Evolutionary conservation across 2,113 vertebrate genomes (phyloP), one percentile per base, ranked within the genome.

Genomic region (Peromyscus maniculatus): DNA sequence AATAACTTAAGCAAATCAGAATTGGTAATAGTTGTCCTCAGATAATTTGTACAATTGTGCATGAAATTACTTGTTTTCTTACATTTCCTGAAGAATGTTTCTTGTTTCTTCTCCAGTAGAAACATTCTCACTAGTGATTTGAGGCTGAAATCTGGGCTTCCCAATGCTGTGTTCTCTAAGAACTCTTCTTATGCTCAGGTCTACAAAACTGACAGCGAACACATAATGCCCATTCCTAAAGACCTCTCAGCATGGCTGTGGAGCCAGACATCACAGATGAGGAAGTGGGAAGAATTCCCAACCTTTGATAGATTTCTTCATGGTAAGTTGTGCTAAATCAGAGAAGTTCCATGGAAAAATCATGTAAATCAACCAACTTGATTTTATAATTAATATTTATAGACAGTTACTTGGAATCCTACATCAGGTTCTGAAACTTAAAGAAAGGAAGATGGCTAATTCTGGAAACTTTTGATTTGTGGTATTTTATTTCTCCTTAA

Each of bases 41-140:
- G 64, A 67, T 95, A 80, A 91, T 82, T 92, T 91, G 12, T 69
- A 72, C 77, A 92, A 46, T 67, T 94, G 67, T 74, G 52, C 86
- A 66, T 84, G 36, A 93, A 91, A 93, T 93, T 52, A 93, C 15
- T n/a, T 86, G 10, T 94, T 93, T 86, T 92, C 55, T 77, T 13
- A 77, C 55, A 82, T 11, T 78, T 72, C 8, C 11, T 62, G 46
- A 90, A 8, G n/a, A 17, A 57, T 83, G 43, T 43, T 43, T 3
- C 43, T 78, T 19, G 24, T 16, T 86, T 1, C 21, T 36, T 87
- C 24, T 43, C 33, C 9, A 80, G 62, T 13, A 59, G 36, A 84
- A 71, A 84, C 1, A 71, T 67, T 57, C 69, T 93, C 75, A 59
- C 4, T 31, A 26, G 52, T 67, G 15, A 33, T 74, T 8, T 72